Base-by-base conservation (phyloP, 2,888 invertebrate species). In the Tetragonula carbonaria region DNA sequence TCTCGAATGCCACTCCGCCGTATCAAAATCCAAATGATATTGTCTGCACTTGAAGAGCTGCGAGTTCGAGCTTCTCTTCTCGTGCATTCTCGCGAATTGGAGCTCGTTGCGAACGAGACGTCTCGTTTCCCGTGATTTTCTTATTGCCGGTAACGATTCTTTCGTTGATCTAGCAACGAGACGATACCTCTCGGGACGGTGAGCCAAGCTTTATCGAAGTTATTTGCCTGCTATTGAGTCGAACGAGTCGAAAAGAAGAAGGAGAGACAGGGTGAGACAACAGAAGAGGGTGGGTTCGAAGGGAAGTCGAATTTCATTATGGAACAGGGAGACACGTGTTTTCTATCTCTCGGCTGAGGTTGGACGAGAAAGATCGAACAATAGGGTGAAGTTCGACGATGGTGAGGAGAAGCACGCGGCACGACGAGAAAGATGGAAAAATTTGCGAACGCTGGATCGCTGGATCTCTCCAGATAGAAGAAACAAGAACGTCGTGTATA, bases 241-340 rank as follows among this genome's bases (percentile, higher is more conserved):
- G 14, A 62, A 68, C 53, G 63, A 72, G 13, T 23, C 28, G 4
- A 3, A 5, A 33, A 28, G 38, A 45, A 55, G 18, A 18, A 72
- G 8, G 0, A 14, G 0, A 14, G 8, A 4, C 2, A 62, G 21
- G 21, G 18, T 28, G 11, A 28, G 74, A 66, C 57, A 59, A 87
- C 11, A 59, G 21, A 28, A 51, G 57, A 2, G 55, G 73, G 59
- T 59, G 55, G 84, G 80, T 84, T 88, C 78, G 84, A 87, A 87
- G 78, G 82, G 66, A 87, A 82, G 80, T 87, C 82, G 84, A 84
- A 87, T 88, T 88, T 88, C 87, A 84, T 88, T 86, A 82, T 66
- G 63, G 67, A 81, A 74, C 67, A 76, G 70, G 59, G 77, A 81
- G 82, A 84, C 84, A 76, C 55, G 84, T 81, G 84, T 86, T 84